phyloP scores from a whole-genome alignment of 2,797 vertebrate genomes.

The Microcaecilia unicolor region DNA sequence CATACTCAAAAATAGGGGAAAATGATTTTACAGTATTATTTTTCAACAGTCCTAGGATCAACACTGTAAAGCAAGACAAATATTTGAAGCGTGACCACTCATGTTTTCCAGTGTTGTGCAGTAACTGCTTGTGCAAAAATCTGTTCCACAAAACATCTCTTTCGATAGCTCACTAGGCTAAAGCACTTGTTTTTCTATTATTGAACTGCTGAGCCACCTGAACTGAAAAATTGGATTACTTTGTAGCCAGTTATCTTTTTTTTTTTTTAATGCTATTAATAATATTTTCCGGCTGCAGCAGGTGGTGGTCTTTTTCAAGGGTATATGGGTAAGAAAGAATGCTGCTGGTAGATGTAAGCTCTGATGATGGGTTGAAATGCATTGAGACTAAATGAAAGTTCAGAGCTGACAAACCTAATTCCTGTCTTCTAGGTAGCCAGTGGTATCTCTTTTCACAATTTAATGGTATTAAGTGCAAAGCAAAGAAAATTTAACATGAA shows the following conservation, averaged over 20 bases:
- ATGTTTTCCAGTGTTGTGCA: neutral
- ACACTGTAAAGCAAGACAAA: neutral
- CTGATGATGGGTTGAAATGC: neutral
- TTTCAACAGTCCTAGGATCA: neutral
- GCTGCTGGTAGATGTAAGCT: neutral
- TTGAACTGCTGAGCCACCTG: neutral
- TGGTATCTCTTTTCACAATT: neutral
- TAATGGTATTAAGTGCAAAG: neutral
- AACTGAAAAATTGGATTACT: neutral
- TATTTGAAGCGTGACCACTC: neutral
- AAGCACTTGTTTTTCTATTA: conserved; percentile 1
- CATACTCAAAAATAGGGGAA: too few relatives aligned
- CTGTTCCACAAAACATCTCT: neutral
- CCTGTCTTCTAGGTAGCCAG: neutral
- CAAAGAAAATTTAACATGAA: neutral
- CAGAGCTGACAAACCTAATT: neutral
- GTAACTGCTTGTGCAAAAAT: conserved; percentile 6
- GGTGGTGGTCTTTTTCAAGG: neutral
- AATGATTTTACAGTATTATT: neutral
- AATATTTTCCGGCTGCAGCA: neutral
- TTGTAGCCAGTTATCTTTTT: neutral
- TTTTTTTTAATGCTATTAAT: neutral
- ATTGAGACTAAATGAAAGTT: neutral
- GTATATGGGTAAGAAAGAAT: neutral
- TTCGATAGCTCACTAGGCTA: neutral